These are phyloP conservation scores for Centroberyx gerrardi DNA, from an alignment of 2,797 vertebrate genomes.

Conservation along the genomic window DNA sequence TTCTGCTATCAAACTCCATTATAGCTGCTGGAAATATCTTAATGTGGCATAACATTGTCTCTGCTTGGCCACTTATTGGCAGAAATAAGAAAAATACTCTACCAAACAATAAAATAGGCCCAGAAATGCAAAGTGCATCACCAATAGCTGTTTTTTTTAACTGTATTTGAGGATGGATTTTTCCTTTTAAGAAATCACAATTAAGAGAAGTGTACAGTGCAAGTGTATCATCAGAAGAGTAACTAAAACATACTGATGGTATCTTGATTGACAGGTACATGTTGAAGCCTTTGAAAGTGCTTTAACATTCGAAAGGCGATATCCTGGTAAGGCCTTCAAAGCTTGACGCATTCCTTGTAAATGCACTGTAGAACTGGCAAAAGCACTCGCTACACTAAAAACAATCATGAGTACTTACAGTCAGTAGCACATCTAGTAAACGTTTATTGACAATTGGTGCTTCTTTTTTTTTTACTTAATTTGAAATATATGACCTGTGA, in stretches of 20 bases:
- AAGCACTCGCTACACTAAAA: not conserved
- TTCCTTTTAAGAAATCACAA: too few relatives aligned
- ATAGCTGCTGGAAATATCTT: too few relatives aligned
- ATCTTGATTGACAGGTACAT: constrained; percentile 6
- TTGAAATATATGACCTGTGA: constrained; percentile 23
- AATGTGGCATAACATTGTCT: too few relatives aligned
- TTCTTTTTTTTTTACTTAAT: constrained; percentile 4
- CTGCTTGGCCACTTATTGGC: too few relatives aligned
- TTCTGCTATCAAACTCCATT: too few relatives aligned
- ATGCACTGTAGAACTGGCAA: constrained; percentile 46
- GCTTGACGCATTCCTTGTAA: constrained; percentile 26
- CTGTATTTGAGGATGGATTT: constrained; percentile 9
- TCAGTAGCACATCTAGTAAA: constrained; percentile 30
- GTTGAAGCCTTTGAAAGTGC: not conserved
- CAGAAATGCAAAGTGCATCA: not conserved
- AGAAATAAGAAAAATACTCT: not conserved
- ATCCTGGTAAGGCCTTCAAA: not conserved
- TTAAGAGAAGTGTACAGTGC: too few relatives aligned
- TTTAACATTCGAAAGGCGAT: not conserved
- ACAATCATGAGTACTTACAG: constrained; percentile 5
- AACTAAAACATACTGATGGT: not conserved
- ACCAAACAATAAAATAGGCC: not conserved
- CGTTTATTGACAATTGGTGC: constrained; percentile 36
- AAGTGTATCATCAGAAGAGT: too few relatives aligned
- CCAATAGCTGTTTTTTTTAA: too few relatives aligned